Percentiles rank a stretch among this genome's conserved stretches.
phyloP scores from a whole-genome alignment of 1,140 invertebrate genomes.

The Mylabris phalerata region DNA sequence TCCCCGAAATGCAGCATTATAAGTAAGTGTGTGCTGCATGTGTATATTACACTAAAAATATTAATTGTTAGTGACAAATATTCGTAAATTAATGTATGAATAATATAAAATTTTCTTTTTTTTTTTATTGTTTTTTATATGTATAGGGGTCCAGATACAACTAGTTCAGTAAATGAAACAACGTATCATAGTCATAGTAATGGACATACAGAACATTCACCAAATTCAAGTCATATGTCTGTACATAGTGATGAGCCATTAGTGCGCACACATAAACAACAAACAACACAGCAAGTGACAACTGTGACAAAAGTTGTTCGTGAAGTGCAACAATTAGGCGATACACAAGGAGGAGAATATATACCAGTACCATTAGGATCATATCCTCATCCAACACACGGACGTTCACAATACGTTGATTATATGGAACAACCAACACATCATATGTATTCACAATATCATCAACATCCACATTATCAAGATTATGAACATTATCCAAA shows the following conservation, averaged over 20 bases:
- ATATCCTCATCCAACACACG: constrained; percentile 34
- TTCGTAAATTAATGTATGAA: not conserved
- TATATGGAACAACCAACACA: constrained; percentile 43
- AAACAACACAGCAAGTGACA: constrained; percentile 48
- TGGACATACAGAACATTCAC: constrained; percentile 46
- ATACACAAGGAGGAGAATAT: constrained; percentile 48
- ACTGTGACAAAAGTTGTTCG: constrained; percentile 52
- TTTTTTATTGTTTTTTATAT: constrained; percentile 3
- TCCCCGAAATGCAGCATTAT: constrained; percentile 58
- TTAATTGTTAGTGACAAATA: not conserved
- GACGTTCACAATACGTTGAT: constrained; percentile 39
- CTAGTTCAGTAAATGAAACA: constrained; percentile 36
- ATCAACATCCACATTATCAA: constrained; percentile 45
- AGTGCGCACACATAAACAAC: constrained; percentile 45
- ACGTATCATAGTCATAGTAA: constrained; percentile 43
- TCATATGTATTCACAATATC: constrained; percentile 43
- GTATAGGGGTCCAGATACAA: constrained; percentile 35
- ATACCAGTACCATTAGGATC: constrained; percentile 40
- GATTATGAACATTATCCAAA: constrained; percentile 56
- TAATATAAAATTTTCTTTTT: not conserved
- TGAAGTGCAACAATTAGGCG: constrained; percentile 51
- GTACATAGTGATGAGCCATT: constrained; percentile 44
- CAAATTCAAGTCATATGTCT: constrained; percentile 45
- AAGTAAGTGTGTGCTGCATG: constrained; percentile 50
- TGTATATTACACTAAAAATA: not conserved